phyloP scores from a whole-genome alignment of 2,797 vertebrate genomes.

The Phrynocephalus vlangalii region DNA sequence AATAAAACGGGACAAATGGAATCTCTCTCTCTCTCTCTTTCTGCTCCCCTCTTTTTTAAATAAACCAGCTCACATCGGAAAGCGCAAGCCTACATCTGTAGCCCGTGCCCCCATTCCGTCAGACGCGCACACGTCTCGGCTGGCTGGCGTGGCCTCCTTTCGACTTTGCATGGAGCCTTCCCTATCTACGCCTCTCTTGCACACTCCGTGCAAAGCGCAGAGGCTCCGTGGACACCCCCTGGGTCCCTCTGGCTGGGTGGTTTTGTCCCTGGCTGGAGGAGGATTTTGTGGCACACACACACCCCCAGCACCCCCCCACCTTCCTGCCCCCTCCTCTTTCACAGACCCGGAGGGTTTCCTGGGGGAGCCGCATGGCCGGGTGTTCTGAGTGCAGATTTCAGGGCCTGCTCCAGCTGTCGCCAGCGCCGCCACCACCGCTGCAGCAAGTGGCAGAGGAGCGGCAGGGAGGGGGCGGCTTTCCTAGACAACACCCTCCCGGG shows the following conservation, averaged over 20 bases:
- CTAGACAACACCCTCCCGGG: neutral
- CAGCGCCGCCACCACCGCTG: no score
- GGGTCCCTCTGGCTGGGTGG: no score
- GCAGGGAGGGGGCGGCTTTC: neutral
- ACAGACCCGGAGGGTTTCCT: no score
- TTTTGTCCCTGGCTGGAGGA: no score
- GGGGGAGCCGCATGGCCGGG: neutral
- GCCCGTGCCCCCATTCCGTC: constrained; percentile 12
- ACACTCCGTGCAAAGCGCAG: neutral
- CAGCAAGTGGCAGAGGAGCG: neutral
- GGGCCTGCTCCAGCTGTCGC: no score
- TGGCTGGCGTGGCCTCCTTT: neutral
- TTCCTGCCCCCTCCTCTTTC: neutral
- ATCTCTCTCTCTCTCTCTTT: neutral
- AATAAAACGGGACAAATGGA: neutral
- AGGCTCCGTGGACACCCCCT: no score
- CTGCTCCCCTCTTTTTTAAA: neutral
- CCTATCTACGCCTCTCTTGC: neutral
- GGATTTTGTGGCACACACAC: no score
- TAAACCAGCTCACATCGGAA: neutral
- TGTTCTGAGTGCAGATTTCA: no score
- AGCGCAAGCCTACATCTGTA: neutral
- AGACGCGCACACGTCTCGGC: neutral
- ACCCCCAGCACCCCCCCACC: neutral
- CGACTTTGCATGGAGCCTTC: neutral